Evolutionary conservation across 2,888 invertebrate species (phyloP).

Genomic region (Sesamia inferens): DNA sequence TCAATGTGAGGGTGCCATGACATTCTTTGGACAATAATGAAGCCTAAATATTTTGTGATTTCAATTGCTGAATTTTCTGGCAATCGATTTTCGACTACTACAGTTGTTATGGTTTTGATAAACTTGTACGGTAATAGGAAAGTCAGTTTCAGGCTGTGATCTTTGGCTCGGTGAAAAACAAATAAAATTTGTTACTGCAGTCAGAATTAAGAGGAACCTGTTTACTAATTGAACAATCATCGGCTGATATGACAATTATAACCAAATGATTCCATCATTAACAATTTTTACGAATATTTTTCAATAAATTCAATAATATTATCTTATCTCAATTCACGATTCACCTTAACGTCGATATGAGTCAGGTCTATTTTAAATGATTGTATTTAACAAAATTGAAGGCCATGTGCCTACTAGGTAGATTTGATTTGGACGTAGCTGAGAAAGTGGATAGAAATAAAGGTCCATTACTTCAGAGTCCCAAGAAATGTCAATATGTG

Average conservation of each 20-base stretch:
- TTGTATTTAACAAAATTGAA: slow-evolving; percentile 5
- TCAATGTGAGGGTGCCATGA: too few relatives aligned
- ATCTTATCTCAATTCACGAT: slow-evolving; percentile 67
- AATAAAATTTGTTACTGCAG: too few relatives aligned
- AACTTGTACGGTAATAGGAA: too few relatives aligned
- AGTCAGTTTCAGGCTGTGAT: too few relatives aligned
- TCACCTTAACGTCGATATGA: slow-evolving; percentile 58
- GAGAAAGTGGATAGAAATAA: background rate
- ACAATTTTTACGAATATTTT: slow-evolving; percentile 40
- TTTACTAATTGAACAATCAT: background rate
- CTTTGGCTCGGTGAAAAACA: too few relatives aligned
- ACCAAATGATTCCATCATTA: slow-evolving; percentile 31
- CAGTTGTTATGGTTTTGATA: too few relatives aligned
- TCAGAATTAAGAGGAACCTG: background rate
- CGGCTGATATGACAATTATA: background rate
- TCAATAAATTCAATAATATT: slow-evolving; percentile 25
- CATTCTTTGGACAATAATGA: too few relatives aligned
- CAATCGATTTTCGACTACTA: too few relatives aligned
- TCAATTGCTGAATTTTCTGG: too few relatives aligned
- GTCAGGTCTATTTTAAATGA: slow-evolving; percentile 36
- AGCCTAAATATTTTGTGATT: too few relatives aligned
- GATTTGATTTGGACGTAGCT: background rate
- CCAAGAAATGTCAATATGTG: background rate
- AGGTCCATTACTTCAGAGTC: background rate
- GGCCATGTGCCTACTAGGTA: background rate